These are phyloP conservation scores for Mycteria americana DNA, from an alignment of 2,797 vertebrate species.

Conservation along the genomic window DNA sequence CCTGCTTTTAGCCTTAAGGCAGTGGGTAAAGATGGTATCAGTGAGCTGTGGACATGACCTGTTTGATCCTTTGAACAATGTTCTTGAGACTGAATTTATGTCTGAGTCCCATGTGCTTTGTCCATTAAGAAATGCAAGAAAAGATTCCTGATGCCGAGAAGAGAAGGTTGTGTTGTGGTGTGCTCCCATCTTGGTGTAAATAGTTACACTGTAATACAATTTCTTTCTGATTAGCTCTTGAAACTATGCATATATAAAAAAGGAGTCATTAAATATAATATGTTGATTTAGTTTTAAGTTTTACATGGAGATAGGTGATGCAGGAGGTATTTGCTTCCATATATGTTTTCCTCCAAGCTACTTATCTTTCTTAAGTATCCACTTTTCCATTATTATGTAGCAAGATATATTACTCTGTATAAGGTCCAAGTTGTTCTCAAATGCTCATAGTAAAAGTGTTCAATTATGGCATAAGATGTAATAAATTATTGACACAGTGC, in stretches of 20 bases:
- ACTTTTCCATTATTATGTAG: slow-evolving; percentile 50
- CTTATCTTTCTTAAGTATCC: slow-evolving; percentile 42
- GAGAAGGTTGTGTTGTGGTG: background rate
- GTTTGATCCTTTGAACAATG: background rate
- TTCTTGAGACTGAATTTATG: background rate
- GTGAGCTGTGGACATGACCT: background rate
- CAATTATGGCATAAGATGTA: slow-evolving; percentile 52
- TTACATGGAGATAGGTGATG: slow-evolving; percentile 33
- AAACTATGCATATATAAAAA: slow-evolving; percentile 53
- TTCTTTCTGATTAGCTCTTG: slow-evolving; percentile 56
- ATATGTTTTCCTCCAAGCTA: slow-evolving; percentile 52
- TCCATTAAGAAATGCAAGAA: background rate
- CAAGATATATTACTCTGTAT: slow-evolving; percentile 60
- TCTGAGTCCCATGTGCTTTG: background rate
- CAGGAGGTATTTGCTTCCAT: slow-evolving; percentile 44
- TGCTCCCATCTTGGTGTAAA: slow-evolving; percentile 36
- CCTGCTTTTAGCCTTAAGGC: background rate
- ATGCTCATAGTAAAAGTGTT: slow-evolving; percentile 47
- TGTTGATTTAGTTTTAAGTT: slow-evolving; percentile 55
- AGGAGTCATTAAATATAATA: slow-evolving; percentile 35
- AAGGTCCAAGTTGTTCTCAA: slow-evolving; percentile 56
- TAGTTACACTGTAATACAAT: slow-evolving; percentile 35
- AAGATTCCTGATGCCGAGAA: background rate
- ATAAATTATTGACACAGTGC: slow-evolving; percentile 70
- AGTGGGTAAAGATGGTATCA: background rate